These are phyloP conservation scores for Drosophila kanekoi DNA, from an alignment of 2,888 invertebrate species.

Conservation along the genomic window DNA sequence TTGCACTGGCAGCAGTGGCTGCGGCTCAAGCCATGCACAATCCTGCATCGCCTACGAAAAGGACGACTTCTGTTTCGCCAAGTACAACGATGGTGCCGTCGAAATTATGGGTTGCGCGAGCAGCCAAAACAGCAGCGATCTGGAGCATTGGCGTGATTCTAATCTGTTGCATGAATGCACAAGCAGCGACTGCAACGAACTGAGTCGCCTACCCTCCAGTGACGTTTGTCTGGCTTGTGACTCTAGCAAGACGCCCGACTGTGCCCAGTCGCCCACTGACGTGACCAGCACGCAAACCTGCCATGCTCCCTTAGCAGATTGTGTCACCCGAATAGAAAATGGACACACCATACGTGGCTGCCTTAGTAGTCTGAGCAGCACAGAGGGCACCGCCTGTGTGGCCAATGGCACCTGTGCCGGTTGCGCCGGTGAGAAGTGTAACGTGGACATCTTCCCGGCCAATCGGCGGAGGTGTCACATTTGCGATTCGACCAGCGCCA, in stretches of 20 bases:
- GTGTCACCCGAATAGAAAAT: constrained; percentile 59
- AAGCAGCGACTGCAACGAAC: constrained; percentile 71
- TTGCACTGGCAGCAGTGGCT: constrained; percentile 59
- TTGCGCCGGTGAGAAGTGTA: constrained; percentile 77
- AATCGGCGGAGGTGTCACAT: constrained; percentile 78
- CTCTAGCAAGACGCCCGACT: constrained; percentile 71
- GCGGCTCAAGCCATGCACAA: constrained; percentile 52
- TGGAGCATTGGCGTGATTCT: constrained; percentile 69
- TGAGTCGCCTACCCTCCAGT: constrained; percentile 59
- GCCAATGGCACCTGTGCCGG: constrained; percentile 63
- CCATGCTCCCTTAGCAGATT: constrained; percentile 59
- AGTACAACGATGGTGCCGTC: constrained; percentile 60
- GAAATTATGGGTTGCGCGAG: constrained; percentile 77
- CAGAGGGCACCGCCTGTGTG: constrained; percentile 62
- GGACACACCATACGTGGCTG: constrained; percentile 81
- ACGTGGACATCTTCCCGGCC: constrained; percentile 74
- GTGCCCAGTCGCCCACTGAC: constrained; percentile 72
- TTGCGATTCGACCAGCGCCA: constrained; percentile 69
- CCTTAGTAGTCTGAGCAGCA: constrained; percentile 46
- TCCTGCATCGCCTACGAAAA: constrained; percentile 64
- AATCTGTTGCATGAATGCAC: constrained; percentile 72
- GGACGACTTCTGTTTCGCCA: constrained; percentile 80
- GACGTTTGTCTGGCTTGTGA: constrained; percentile 75
- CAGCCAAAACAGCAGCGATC: constrained; percentile 61
- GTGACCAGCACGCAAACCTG: constrained; percentile 59